phyloP scores from a whole-genome alignment of 2,888 invertebrate species.

The Drosophila anomalata region DNA sequence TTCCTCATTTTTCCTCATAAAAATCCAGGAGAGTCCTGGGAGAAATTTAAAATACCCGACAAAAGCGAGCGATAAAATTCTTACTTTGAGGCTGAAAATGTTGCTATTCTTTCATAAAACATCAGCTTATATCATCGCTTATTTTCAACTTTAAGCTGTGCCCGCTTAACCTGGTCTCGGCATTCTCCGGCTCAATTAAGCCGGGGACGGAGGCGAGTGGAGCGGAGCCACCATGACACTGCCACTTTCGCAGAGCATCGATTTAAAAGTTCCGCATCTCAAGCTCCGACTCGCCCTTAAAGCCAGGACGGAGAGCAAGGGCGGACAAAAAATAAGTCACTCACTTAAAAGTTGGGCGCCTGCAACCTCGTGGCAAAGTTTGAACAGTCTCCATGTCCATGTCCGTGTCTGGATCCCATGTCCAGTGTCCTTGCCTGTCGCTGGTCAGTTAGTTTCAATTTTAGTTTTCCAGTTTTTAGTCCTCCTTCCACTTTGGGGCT shows the following conservation, averaged over 20 bases:
- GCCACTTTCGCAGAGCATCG: slow-evolving; percentile 69
- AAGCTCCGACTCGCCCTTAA: slow-evolving; percentile 4
- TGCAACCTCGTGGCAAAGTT: slow-evolving; percentile 71
- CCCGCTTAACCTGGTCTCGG: slow-evolving; percentile 26
- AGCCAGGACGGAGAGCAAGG: slow-evolving; percentile 36
- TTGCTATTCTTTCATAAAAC: slow-evolving; percentile 65
- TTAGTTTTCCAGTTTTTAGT: slow-evolving; percentile 63
- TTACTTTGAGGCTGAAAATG: slow-evolving; percentile 49
- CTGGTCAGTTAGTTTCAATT: slow-evolving; percentile 76
- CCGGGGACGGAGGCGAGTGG: slow-evolving; percentile 53
- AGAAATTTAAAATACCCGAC: background rate
- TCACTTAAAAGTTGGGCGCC: slow-evolving; percentile 74
- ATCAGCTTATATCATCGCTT: background rate
- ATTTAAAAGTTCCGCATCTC: slow-evolving; percentile 58
- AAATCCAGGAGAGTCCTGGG: background rate
- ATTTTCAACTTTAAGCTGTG: slow-evolving; percentile 11
- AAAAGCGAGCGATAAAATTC: background rate
- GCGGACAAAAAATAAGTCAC: slow-evolving; percentile 71
- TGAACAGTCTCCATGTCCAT: slow-evolving; percentile 57
- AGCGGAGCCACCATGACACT: slow-evolving; percentile 63
- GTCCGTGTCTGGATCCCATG: slow-evolving; percentile 37
- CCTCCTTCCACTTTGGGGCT: background rate
- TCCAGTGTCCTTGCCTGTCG: slow-evolving; percentile 39
- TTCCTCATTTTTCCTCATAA: slow-evolving; percentile 3
- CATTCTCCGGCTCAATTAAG: slow-evolving; percentile 55